A percentile compares a stretch with the other conserved stretches of the same genome.
These are phyloP conservation scores for Pheosia tremula DNA, from an alignment of 2,888 invertebrate species.

Conservation along the genomic window DNA sequence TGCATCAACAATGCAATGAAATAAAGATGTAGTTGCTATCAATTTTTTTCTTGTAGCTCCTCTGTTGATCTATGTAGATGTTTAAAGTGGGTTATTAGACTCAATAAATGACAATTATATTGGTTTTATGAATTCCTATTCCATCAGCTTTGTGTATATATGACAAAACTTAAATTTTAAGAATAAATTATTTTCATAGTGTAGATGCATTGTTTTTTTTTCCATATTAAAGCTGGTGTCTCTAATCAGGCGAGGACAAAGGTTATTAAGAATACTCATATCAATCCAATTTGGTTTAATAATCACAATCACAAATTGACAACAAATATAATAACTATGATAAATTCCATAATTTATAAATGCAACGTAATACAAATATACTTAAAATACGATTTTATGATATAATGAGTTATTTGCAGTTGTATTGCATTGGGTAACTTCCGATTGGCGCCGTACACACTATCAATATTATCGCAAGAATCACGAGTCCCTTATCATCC, in stretches of 20 bases:
- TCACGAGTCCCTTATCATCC: no score
- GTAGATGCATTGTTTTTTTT: not conserved
- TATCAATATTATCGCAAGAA: no score
- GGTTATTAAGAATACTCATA: slow-evolving; percentile 14
- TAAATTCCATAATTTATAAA: slow-evolving; percentile 39
- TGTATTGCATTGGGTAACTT: slow-evolving; percentile 16
- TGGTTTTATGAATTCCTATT: slow-evolving; percentile 2
- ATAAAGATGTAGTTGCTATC: no score
- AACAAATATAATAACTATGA: slow-evolving; percentile 53
- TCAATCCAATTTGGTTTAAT: slow-evolving; percentile 51
- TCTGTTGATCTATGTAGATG: no score
- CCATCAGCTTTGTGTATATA: not conserved
- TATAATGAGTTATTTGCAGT: slow-evolving; percentile 9
- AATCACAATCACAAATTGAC: slow-evolving; percentile 66
- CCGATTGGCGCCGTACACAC: not conserved
- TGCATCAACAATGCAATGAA: no score
- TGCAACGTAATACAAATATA: slow-evolving; percentile 41
- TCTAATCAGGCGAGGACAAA: not conserved
- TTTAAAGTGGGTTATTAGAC: no score
- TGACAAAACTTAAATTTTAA: slow-evolving; percentile 10
- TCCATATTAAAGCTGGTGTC: not conserved
- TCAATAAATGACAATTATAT: no score
- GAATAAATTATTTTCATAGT: slow-evolving; percentile 11
- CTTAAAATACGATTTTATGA: slow-evolving; percentile 14
- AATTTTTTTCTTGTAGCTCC: no score